These are phyloP conservation scores for Siniperca undulata DNA, from an alignment of 2,797 vertebrate genomes.

Conservation along the genomic window DNA sequence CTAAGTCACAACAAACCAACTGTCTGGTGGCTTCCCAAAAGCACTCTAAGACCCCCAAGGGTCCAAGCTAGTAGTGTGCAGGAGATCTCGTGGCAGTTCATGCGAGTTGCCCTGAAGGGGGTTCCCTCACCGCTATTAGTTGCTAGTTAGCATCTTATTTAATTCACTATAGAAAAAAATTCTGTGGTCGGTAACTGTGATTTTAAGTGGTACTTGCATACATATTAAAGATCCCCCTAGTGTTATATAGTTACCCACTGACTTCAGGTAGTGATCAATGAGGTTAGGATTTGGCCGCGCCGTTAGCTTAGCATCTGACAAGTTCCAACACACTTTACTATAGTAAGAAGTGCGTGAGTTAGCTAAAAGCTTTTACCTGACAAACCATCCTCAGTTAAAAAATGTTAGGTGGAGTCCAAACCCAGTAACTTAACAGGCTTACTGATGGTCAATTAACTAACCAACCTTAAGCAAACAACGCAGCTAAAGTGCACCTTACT, in stretches of 20 bases:
- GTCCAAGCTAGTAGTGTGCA: too few relatives aligned
- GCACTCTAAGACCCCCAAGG: too few relatives aligned
- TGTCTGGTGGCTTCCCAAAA: background rate
- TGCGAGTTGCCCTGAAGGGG: too few relatives aligned
- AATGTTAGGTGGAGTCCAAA: rapidly evolving
- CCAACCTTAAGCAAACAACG: background rate
- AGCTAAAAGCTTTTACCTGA: background rate
- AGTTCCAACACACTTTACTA: background rate
- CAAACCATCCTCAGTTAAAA: background rate
- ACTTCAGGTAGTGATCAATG: rapidly evolving
- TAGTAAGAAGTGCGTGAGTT: background rate
- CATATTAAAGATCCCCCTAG: background rate
- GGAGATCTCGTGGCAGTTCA: background rate
- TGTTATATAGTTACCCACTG: background rate
- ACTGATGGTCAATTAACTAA: background rate
- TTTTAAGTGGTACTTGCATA: background rate
- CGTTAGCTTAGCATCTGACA: constrained; percentile 60
- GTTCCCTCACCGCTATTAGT: background rate
- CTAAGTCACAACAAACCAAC: background rate
- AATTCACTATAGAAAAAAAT: background rate
- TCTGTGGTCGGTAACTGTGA: rapidly evolving
- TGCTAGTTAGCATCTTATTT: background rate
- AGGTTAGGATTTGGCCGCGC: background rate
- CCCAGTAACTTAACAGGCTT: too few relatives aligned
- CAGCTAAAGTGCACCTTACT: constrained; percentile 49